Conservation (phyloP, 2,888 invertebrate genomes). For the Drosophila mayaguana region DNA sequence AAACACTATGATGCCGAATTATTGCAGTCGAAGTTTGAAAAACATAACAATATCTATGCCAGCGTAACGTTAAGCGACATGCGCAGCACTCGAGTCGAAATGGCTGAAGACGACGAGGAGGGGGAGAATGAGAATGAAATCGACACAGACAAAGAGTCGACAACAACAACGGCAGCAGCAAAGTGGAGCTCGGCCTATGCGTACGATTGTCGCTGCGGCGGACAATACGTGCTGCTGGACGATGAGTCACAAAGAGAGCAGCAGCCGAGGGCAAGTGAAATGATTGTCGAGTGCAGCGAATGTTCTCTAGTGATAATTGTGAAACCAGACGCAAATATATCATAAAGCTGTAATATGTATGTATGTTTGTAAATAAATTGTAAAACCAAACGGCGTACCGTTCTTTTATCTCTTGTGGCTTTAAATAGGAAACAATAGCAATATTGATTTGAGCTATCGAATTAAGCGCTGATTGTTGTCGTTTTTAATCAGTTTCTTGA, state of each 20-base stretch:
- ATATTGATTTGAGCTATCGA: slow-evolving; percentile 17
- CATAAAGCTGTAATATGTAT: slow-evolving; percentile 24
- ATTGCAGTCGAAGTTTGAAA: slow-evolving; percentile 87
- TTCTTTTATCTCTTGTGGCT: slow-evolving; percentile 19
- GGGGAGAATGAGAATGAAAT: slow-evolving; percentile 13
- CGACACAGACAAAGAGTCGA: slow-evolving; percentile 54
- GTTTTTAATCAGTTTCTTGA: slow-evolving; percentile 66
- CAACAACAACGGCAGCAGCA: not conserved
- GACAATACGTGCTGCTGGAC: slow-evolving; percentile 84
- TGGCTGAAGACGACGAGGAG: slow-evolving; percentile 29
- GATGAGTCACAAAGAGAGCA: slow-evolving; percentile 71
- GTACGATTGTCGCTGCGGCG: slow-evolving; percentile 90
- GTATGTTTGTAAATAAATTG: slow-evolving; percentile 5
- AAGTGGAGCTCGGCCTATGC: slow-evolving; percentile 68
- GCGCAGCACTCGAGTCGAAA: slow-evolving; percentile 60
- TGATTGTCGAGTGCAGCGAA: slow-evolving; percentile 89
- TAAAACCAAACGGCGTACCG: slow-evolving; percentile 14
- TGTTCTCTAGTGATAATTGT: slow-evolving; percentile 89
- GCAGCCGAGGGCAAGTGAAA: slow-evolving; percentile 77
- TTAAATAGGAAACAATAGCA: slow-evolving; percentile 1
- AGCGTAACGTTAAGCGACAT: slow-evolving; percentile 86
- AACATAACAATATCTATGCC: slow-evolving; percentile 87
- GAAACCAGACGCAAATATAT: slow-evolving; percentile 60
- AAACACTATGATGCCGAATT: slow-evolving; percentile 89
- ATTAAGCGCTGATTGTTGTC: slow-evolving; percentile 33